These are phyloP conservation scores for Nematolebias whitei DNA, from an alignment of 2,113 vertebrate species.

Conservation along the genomic window DNA sequence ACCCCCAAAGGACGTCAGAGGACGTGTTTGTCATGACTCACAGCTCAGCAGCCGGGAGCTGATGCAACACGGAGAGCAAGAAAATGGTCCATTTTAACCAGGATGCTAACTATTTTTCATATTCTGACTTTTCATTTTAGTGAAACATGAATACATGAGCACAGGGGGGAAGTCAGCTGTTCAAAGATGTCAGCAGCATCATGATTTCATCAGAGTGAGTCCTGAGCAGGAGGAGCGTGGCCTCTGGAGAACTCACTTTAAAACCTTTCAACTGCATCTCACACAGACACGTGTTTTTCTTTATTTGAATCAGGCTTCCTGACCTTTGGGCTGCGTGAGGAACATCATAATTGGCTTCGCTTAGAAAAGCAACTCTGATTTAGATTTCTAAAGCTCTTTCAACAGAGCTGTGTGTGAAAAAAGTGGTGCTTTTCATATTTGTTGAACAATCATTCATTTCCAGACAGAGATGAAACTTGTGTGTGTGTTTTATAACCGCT, in stretches of 20 bases:
- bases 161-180: conserved; percentile 7
- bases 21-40: conserved; percentile 39
- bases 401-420: background rate
- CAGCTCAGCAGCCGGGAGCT: background rate
- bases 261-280: background rate
- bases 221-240: background rate
- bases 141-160: background rate
- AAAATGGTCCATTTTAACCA: background rate
- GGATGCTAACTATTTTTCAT: background rate
- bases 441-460: background rate
- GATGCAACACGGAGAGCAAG: background rate
- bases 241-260: background rate
- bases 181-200: background rate
- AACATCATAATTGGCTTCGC: background rate
- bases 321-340: conserved; percentile 3
- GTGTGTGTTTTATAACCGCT: too few relatives aligned
- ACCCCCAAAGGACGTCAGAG: conserved; percentile 17
- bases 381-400: conserved; percentile 3
- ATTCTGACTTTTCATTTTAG: background rate
- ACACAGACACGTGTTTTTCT: background rate
- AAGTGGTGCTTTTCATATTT: background rate
- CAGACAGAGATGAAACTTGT: background rate
- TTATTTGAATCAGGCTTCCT: conserved; percentile 15
- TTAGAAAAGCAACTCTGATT: conserved; percentile 3
- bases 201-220: conserved; percentile 3